These are phyloP conservation scores for Tamias sibiricus DNA, from an alignment of 2,113 vertebrate species.

Conservation along the genomic window DNA sequence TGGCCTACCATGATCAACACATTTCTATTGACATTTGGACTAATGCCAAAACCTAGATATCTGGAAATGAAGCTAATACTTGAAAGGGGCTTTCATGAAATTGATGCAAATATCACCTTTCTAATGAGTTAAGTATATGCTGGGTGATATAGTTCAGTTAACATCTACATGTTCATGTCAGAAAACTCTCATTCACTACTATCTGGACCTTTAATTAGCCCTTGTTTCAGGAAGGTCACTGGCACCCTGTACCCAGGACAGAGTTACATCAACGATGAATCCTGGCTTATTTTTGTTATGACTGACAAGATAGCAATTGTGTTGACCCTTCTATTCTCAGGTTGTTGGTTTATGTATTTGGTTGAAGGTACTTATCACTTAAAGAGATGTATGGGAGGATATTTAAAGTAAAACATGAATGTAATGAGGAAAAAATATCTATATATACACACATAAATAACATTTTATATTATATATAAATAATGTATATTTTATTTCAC, in stretches of 20 bases:
- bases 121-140: background rate
- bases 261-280: background rate
- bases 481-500: too few relatives aligned
- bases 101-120: constrained; percentile 21
- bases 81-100: constrained; percentile 23
- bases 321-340: background rate
- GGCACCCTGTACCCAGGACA: background rate
- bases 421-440: background rate
- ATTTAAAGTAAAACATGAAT: background rate
- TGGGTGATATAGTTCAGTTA: background rate
- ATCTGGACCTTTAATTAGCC: background rate
- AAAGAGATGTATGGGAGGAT: background rate
- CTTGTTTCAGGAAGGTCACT: background rate
- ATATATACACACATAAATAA: too few relatives aligned
- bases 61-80: constrained; percentile 64
- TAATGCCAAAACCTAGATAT: constrained; percentile 23
- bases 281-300: constrained; percentile 11
- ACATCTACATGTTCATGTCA: background rate
- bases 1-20: constrained; percentile 68
- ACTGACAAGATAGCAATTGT: background rate
- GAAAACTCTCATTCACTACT: background rate
- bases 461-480: too few relatives aligned
- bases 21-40: constrained; percentile 65
- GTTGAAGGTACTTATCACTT: background rate
- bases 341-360: background rate